A percentile compares a stretch with the other conserved stretches of the same genome.
These are phyloP conservation scores for Eurytoma californica DNA, from an alignment of 2,888 invertebrate species.

Conservation along the genomic window DNA sequence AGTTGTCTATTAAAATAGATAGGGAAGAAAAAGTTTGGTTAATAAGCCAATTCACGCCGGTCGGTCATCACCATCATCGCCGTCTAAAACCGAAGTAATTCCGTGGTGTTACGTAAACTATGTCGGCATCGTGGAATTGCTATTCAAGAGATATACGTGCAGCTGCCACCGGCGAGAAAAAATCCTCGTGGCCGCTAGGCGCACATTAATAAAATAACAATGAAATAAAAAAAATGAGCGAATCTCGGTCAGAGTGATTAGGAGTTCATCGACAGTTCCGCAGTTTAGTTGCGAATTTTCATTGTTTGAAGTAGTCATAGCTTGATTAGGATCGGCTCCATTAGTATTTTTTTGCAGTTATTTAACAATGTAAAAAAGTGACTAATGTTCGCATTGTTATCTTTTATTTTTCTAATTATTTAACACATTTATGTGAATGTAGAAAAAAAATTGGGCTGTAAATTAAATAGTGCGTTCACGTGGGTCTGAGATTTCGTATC, in stretches of 20 bases:
- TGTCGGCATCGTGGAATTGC: too few species aligned
- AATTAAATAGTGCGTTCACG: too few species aligned
- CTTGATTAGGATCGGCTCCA: too few species aligned
- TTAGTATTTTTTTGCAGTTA: too few species aligned
- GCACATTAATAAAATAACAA: background rate
- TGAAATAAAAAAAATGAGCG: constrained; percentile 9
- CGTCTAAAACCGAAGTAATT: constrained; percentile 28
- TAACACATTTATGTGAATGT: too few species aligned
- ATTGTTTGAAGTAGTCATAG: background rate
- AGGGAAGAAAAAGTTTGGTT: constrained; percentile 4
- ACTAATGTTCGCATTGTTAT: too few species aligned
- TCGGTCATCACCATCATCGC: background rate
- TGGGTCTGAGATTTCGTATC: too few species aligned
- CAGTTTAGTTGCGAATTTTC: background rate
- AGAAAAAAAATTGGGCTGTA: too few species aligned
- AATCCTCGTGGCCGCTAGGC: background rate
- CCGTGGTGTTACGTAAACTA: constrained; percentile 34
- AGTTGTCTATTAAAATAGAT: background rate
- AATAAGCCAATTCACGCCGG: constrained; percentile 25
- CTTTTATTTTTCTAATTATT: too few species aligned
- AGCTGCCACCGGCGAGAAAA: background rate
- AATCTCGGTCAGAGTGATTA: constrained; percentile 46
- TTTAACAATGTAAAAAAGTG: too few species aligned
- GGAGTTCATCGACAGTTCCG: background rate
- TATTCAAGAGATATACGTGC: background rate